These are phyloP conservation scores for Drosophila tropicalis DNA, from an alignment of 1,140 invertebrate genomes.

Conservation along the genomic window DNA sequence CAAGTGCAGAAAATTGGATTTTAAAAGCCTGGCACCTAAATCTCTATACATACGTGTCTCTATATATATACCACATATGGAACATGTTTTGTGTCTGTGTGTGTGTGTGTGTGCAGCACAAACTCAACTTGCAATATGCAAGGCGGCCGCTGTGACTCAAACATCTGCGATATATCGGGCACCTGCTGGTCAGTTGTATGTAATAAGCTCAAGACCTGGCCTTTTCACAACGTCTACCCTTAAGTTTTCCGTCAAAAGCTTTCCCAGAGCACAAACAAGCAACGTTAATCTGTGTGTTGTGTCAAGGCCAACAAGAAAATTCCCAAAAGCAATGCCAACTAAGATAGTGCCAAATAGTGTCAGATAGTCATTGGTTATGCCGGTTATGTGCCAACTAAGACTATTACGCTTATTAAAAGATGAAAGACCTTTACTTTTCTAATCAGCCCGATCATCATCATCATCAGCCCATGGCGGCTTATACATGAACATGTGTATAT, in stretches of 20 bases:
- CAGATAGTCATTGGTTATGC: too few relatives aligned
- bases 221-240: background rate
- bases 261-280: background rate
- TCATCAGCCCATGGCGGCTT: too few relatives aligned
- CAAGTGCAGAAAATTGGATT: conserved; percentile 8
- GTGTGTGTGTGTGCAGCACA: background rate
- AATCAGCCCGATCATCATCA: too few relatives aligned
- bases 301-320: background rate
- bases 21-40: conserved; percentile 1
- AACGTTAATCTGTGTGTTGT: conserved; percentile 2
- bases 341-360: background rate
- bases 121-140: background rate
- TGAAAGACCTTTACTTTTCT: too few relatives aligned
- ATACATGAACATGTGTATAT: too few relatives aligned
- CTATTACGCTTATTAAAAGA: too few relatives aligned
- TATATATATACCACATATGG: background rate
- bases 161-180: background rate
- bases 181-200: conserved; percentile 3
- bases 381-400: too few relatives aligned
- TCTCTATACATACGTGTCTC: background rate
- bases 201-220: conserved; percentile 4
- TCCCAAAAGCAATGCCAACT: background rate
- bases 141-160: background rate
- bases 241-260: background rate
- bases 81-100: background rate